Percentiles rank a stretch among this genome's conserved stretches.
phyloP scores from a whole-genome alignment of 2,888 invertebrate genomes.

The Drosophila pegasa region DNA sequence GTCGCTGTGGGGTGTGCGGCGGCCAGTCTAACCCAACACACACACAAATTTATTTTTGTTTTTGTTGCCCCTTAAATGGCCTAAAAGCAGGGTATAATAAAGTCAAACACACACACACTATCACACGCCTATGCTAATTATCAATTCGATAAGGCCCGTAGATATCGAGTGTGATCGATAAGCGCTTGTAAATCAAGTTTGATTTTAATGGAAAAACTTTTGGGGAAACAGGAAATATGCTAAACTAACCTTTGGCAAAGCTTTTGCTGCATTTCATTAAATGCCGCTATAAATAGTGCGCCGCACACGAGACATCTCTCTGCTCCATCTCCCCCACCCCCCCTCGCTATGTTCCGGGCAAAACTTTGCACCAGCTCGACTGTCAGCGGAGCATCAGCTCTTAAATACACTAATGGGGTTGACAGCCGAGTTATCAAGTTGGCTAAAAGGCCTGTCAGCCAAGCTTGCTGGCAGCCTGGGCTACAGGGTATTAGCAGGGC shows the following conservation, averaged over 20 bases:
- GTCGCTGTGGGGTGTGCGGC: background rate
- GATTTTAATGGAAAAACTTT: background rate
- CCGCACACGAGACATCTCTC: background rate
- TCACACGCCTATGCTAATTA: background rate
- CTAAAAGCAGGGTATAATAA: slow-evolving; percentile 10
- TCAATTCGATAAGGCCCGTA: background rate
- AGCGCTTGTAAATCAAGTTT: background rate
- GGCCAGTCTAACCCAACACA: slow-evolving; percentile 13
- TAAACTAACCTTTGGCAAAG: too few species aligned
- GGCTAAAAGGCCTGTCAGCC: background rate
- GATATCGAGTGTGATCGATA: background rate
- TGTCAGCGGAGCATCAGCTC: background rate
- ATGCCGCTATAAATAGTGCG: background rate
- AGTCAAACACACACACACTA: background rate
- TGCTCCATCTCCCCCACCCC: background rate
- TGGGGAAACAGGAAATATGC: too few species aligned
- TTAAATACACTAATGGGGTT: slow-evolving; percentile 5
- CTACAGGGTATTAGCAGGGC: slow-evolving; percentile 11
- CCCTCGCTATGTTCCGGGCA: background rate
- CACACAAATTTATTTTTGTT: background rate
- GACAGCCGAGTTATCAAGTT: slow-evolving; percentile 3
- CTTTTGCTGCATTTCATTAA: too few species aligned
- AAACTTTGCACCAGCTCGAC: background rate
- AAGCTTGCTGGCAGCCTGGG: background rate
- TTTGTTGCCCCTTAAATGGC: slow-evolving; percentile 2